These are phyloP conservation scores for Sphyrna mokarran DNA, from an alignment of 2,113 vertebrate genomes.

Conservation along the genomic window DNA sequence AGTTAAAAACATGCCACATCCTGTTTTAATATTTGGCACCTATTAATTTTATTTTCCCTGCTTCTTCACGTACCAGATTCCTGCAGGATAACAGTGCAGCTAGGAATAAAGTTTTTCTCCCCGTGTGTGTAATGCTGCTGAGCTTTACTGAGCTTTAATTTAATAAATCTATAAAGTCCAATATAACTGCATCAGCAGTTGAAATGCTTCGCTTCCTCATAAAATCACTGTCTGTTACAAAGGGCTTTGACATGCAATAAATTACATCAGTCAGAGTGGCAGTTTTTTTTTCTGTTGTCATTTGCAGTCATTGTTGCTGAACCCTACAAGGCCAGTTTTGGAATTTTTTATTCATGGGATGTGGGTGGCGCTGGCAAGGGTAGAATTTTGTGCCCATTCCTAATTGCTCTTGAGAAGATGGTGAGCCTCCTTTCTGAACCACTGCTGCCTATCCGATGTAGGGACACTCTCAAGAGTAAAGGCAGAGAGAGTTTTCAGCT, in stretches of 20 bases:
- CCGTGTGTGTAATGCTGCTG: background rate
- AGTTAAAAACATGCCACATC: background rate
- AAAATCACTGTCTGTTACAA: slow-evolving; percentile 23
- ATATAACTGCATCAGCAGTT: background rate
- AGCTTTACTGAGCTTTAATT: background rate
- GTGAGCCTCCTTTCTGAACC: too few relatives aligned
- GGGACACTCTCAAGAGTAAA: background rate
- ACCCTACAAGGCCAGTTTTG: background rate
- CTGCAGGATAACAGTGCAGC: background rate
- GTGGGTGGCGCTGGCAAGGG: background rate
- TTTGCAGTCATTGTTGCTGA: background rate
- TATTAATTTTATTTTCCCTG: background rate
- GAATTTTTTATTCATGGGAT: background rate
- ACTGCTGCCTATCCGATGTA: background rate
- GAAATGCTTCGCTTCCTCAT: slow-evolving; percentile 1
- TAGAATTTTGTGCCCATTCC: background rate
- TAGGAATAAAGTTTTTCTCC: background rate
- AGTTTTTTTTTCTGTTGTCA: background rate
- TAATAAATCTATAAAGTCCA: slow-evolving; percentile 24
- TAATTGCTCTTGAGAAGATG: background rate
- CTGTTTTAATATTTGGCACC: background rate
- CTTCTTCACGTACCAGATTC: background rate
- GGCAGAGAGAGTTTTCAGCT: background rate
- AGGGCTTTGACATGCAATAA: background rate
- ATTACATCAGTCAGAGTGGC: background rate